Percentiles rank a stretch among this genome's conserved stretches.
Evolutionary conservation across 2,888 invertebrate genomes (phyloP).

Genomic region (Sylvicola fuscatus): DNA sequence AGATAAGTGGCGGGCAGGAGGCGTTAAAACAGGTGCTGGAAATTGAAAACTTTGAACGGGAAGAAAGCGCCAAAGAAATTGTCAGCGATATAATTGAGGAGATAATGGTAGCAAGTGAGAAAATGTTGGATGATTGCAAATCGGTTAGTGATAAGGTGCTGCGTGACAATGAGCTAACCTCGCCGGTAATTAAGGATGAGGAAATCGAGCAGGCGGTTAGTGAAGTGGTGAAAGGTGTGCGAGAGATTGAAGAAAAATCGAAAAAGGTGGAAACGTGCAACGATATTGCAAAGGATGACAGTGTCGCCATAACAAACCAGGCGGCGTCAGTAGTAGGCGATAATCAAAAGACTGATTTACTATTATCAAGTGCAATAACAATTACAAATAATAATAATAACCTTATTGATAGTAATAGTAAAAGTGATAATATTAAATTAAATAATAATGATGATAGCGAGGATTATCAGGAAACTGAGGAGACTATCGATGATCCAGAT

Average conservation of each 20-base stretch:
- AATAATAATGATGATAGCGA: slow-evolving; percentile 6
- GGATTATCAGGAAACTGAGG: slow-evolving; percentile 11
- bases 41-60: slow-evolving; percentile 22
- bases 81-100: slow-evolving; percentile 20
- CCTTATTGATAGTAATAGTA: slow-evolving; percentile 9
- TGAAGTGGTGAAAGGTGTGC: slow-evolving; percentile 29
- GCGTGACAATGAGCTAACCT: slow-evolving; percentile 11
- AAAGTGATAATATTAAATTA: slow-evolving; percentile 6
- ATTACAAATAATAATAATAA: slow-evolving; percentile 10
- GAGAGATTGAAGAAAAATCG: slow-evolving; percentile 23
- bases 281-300: slow-evolving; percentile 21
- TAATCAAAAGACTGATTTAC: slow-evolving; percentile 24
- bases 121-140: slow-evolving; percentile 27
- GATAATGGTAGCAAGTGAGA: slow-evolving; percentile 29
- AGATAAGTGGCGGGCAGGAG: slow-evolving; percentile 2
- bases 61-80: slow-evolving; percentile 9
- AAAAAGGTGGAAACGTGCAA: slow-evolving; percentile 9
- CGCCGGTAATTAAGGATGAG: slow-evolving; percentile 30
- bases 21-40: slow-evolving; percentile 10
- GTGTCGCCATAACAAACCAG: slow-evolving; percentile 11
- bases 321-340: slow-evolving; percentile 12
- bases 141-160: slow-evolving; percentile 13
- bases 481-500: neutral
- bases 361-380: slow-evolving; percentile 14
- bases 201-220: slow-evolving; percentile 31